Base-by-base conservation (phyloP, 2,888 invertebrate species). In the Euphydryas editha region DNA sequence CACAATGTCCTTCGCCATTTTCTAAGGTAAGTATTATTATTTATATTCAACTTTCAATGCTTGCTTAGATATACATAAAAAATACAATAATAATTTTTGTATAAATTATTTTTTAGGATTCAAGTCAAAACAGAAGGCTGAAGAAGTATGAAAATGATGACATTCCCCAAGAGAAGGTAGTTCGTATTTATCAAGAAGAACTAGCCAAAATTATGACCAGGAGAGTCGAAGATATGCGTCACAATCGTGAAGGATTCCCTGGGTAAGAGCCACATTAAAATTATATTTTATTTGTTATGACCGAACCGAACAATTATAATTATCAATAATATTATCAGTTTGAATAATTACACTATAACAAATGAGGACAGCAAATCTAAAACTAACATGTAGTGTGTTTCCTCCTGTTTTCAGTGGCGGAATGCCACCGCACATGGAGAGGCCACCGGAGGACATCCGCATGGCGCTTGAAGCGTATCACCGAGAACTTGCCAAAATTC, bases 111-210 rank as follows among this genome's bases (percentile, higher is more conserved):
- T 46, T 18, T 18, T 84, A 93, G 91, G 95, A 95, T 64, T 94
- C 94, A 44, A 94, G 95, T 80, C 95, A 96, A 83, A 96, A 95
- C 78, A 94, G 96, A 84, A 94, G 96, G 84, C 92, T 97, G 82
- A 96, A 97, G 82, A 97, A 97, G 79, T 97, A 97, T 90, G 97
- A 97, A 87, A 97, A 97, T 88, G 98, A 97, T 87, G 98, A 98
- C 92, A 97, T 99, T 90, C 97, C 99, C 46, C 98, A 99, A 84
- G 99, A 99, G 83, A 98, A 98, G 88, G 98, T 99, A 78, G 96
- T 97, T 49, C 95, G 98, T 80, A 97, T 99, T 80, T 99, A 99
- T 84, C 98, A 99, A 81, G 98, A 98, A 83, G 98, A 99, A 84
- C 93, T 99, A 71, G 96, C 97, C 67, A 99, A 99, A 84, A 94